These are phyloP conservation scores for Ametastegia equiseti DNA, from an alignment of 2,888 invertebrate genomes.

Conservation along the genomic window DNA sequence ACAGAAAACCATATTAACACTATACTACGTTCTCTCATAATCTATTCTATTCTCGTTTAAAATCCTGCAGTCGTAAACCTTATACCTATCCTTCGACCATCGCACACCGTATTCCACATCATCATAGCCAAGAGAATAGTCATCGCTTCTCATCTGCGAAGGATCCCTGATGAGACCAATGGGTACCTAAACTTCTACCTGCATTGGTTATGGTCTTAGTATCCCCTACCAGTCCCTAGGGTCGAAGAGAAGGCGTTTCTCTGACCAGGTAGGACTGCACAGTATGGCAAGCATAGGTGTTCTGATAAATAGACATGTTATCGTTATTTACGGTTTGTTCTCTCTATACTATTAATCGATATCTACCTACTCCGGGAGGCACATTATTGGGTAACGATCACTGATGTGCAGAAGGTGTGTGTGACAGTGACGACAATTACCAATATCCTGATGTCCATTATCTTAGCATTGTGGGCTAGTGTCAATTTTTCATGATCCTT, in stretches of 20 bases:
- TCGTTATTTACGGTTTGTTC: slow-evolving; percentile 63
- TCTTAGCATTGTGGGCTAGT: background rate
- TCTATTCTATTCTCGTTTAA: too few species aligned
- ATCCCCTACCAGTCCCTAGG: background rate
- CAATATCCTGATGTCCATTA: background rate
- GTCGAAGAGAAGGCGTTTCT: slow-evolving; percentile 17
- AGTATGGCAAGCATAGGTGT: slow-evolving; percentile 45
- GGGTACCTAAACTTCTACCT: background rate
- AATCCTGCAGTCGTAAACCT: background rate
- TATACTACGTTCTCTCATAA: background rate
- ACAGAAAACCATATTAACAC: background rate
- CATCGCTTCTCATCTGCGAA: background rate
- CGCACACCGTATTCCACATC: background rate
- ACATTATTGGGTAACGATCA: too few species aligned
- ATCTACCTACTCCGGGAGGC: slow-evolving; percentile 55
- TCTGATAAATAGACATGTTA: slow-evolving; percentile 64
- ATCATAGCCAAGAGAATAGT: background rate
- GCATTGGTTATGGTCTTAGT: too few species aligned
- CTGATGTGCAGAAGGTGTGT: background rate
- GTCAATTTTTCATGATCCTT: background rate
- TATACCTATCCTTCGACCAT: background rate
- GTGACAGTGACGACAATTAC: background rate
- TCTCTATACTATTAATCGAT: slow-evolving; percentile 66
- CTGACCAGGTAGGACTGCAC: background rate
- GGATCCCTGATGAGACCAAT: background rate